Percentiles rank a stretch among this genome's conserved stretches.
Evolutionary conservation across 2,113 vertebrate genomes (phyloP).

Genomic region (Lepidothrix coronata): DNA sequence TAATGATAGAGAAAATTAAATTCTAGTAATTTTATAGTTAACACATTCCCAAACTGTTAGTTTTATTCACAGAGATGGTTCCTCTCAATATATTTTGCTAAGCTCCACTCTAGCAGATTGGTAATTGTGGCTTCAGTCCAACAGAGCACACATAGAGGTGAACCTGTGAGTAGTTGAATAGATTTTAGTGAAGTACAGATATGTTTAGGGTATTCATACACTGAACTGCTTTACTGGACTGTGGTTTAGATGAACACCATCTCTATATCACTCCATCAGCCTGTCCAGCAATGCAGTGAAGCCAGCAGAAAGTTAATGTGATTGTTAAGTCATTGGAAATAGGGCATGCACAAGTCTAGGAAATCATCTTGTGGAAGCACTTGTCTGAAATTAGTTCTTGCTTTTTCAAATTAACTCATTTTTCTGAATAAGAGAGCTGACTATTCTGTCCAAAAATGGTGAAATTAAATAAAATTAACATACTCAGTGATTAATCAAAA

Average conservation of each 20-base stretch:
- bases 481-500: slow-evolving; percentile 41
- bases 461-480: slow-evolving; percentile 50
- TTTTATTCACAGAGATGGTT: slow-evolving; percentile 1
- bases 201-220: not conserved
- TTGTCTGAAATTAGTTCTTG: slow-evolving; percentile 48
- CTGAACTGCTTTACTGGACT: not conserved
- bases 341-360: not conserved
- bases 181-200: not conserved
- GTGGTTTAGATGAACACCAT: not conserved
- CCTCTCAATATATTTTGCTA: slow-evolving; percentile 7
- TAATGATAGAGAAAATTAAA: slow-evolving; percentile 8
- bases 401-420: slow-evolving; percentile 57
- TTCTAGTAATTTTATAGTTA: slow-evolving; percentile 12
- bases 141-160: not conserved
- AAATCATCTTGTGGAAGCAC: slow-evolving; percentile 19
- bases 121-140: not conserved
- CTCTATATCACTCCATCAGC: not conserved
- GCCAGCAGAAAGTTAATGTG: slow-evolving; percentile 24
- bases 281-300: not conserved
- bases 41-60: not conserved
- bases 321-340: slow-evolving; percentile 39
- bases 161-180: not conserved
- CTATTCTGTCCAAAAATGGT: slow-evolving; percentile 7
- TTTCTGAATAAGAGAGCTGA: slow-evolving; percentile 47
- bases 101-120: not conserved